Evolutionary conservation across 2,797 vertebrate species (phyloP).

Genomic region (Neomorphus geoffroyi): DNA sequence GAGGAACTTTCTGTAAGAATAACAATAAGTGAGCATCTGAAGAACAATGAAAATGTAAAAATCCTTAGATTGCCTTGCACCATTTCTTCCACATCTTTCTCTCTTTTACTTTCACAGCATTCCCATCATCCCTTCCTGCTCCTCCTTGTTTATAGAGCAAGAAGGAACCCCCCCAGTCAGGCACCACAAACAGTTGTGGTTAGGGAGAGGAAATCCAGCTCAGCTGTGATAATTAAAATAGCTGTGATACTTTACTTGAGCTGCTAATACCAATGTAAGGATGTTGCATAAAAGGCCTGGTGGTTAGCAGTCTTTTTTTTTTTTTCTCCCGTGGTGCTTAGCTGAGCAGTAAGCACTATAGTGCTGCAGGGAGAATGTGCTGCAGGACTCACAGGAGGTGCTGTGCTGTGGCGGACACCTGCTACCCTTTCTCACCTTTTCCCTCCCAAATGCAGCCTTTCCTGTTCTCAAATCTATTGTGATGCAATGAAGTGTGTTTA

Average conservation of each 20-base stretch:
- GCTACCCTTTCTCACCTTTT: neutral
- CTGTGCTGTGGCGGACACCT: neutral
- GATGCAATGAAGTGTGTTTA: neutral
- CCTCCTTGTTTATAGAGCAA: rapidly evolving
- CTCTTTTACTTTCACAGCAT: neutral
- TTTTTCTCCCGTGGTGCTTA: neutral
- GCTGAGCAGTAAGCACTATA: neutral
- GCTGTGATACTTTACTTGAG: neutral
- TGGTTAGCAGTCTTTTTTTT: neutral
- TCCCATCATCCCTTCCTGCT: neutral
- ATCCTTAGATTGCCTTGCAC: neutral
- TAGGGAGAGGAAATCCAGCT: neutral
- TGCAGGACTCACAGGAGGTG: neutral
- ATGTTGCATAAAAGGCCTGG: neutral
- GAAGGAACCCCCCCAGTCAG: neutral
- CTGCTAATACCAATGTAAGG: neutral
- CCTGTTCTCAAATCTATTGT: rapidly evolving
- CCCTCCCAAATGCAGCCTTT: neutral
- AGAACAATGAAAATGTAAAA: neutral
- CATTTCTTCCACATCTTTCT: neutral
- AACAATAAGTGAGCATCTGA: neutral
- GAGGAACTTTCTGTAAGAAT: neutral
- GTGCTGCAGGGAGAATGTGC: neutral
- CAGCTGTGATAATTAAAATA: neutral
- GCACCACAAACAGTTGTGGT: neutral